Conservation (phyloP, 2,113 vertebrate species). For the Odobenus rosmarus region DNA sequence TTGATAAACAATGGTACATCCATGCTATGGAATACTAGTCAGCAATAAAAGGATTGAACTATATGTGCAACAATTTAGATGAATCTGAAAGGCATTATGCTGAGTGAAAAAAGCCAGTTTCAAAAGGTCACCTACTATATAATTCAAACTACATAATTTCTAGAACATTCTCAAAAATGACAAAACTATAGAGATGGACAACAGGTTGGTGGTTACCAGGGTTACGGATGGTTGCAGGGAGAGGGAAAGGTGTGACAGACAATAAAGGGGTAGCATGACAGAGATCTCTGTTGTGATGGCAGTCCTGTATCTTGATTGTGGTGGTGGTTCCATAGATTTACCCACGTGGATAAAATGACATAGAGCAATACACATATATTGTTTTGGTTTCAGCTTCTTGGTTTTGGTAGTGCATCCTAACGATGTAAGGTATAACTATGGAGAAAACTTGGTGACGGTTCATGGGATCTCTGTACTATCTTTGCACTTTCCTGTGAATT, state of each 20-base stretch:
- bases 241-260: neutral
- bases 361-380: neutral
- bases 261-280: neutral
- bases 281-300: neutral
- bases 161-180: neutral
- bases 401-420: neutral
- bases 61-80: neutral
- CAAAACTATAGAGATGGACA: neutral
- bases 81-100: neutral
- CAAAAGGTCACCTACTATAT: neutral
- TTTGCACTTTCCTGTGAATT: neutral
- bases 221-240: neutral
- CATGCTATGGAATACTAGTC: neutral
- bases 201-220: neutral
- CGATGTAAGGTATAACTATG: neutral
- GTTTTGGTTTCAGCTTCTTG: neutral
- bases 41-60: neutral
- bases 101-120: neutral
- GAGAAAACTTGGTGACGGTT: neutral
- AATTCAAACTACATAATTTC: neutral
- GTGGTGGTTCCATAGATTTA: neutral
- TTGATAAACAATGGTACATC: neutral
- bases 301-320: neutral
- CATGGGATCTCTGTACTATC: neutral
- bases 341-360: neutral